Evolutionary conservation across 2,113 vertebrate genomes (phyloP), one percentile per base, ranked within the genome.

Genomic region (Tragelaphus buxtoni): DNA sequence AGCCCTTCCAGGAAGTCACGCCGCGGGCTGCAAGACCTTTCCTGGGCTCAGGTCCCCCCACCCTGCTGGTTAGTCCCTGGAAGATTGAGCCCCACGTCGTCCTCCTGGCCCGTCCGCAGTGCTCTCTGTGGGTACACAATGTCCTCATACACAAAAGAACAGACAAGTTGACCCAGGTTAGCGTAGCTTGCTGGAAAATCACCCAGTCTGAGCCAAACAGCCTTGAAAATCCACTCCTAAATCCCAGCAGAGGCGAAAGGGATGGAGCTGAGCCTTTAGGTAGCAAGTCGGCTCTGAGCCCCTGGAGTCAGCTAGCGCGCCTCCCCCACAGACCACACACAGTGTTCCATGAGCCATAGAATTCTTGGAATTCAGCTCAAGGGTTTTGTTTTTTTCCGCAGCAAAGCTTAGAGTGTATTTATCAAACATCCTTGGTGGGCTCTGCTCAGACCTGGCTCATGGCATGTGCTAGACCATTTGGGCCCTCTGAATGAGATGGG

Each of bases 121-220:
- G 22, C 95, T 95, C 90, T n/a, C 4, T 0, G 56, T 39, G 85
- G 79, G 97, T 61, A 96, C 97, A 16, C 1, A 1, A 55, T 97
- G 96, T 98, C 26, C 97, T 91, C 47, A 24, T 32, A 32, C 39
- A 18, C 56, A 5, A 17, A 51, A 85, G 94, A 97, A 79, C 95
- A 97, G 98, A 82, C 97, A 88, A 11, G 88, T 90, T 97, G 98
- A 98, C 97, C 98, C 95, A 97, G 97, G 97, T 97, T 97, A 98
- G 39, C 45, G 0, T 55, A 80, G 92, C 94, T 97, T 26, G 35
- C 94, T 72, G 95, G 90, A 97, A 96, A 97, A 97, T 91, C 96
- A 72, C 95, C 72, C 55, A 0, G 35, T 60, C 83, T 30, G 51
- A 97, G 97, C 97, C 98, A 97, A 92, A 90, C 88, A 95, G 98